phyloP scores from a whole-genome alignment of 2,888 invertebrate species.

The Dolichopus griseipennis region DNA sequence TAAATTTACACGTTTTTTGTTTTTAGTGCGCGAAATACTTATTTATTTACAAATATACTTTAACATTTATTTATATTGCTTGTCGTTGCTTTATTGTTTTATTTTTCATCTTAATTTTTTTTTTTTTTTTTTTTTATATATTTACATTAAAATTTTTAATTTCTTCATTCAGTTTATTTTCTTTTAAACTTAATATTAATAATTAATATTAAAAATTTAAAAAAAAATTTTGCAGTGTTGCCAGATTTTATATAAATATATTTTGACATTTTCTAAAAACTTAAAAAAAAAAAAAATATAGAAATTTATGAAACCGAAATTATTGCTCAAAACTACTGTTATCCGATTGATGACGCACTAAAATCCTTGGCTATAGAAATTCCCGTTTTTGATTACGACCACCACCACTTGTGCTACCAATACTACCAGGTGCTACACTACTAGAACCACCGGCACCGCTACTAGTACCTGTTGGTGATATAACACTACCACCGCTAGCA shows the following conservation, averaged over 20 bases:
- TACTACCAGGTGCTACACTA: constrained; percentile 17
- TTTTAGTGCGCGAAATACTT: not conserved
- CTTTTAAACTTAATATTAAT: not conserved
- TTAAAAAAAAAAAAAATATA: constrained; percentile 13
- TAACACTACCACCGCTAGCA: constrained; percentile 20
- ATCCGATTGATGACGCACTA: constrained; percentile 42
- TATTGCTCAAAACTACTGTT: constrained; percentile 31
- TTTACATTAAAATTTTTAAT: not conserved
- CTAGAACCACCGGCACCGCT: not conserved
- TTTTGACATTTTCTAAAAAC: not conserved
- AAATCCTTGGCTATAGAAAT: constrained; percentile 44
- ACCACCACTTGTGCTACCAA: constrained; percentile 28
- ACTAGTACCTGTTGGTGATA: constrained; percentile 13
- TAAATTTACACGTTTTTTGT: not conserved
- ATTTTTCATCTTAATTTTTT: not conserved
- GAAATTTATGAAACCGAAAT: not conserved
- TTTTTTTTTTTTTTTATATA: not conserved
- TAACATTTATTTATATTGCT: not conserved
- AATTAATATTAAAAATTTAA: not conserved
- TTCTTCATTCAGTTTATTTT: not conserved
- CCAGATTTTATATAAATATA: not conserved
- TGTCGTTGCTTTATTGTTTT: not conserved
- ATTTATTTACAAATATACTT: not conserved
- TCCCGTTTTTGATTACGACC: constrained; percentile 34
- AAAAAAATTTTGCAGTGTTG: not conserved